Conservation (phyloP, 2,888 invertebrate species). For the Harmothoe impar region DNA sequence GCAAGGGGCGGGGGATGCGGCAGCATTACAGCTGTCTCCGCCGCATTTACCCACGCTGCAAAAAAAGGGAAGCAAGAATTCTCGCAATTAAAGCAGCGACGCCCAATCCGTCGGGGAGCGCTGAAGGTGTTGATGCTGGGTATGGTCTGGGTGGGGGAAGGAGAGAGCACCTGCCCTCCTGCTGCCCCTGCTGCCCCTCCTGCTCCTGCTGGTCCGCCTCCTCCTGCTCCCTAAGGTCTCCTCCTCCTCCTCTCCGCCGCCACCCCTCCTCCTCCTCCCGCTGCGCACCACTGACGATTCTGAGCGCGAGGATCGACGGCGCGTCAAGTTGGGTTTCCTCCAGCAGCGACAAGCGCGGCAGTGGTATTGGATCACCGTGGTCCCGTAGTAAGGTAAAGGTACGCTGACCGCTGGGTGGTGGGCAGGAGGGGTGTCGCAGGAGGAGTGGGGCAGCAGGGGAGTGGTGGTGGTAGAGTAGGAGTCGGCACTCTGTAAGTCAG, state of each 20-base stretch:
- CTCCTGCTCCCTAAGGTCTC: background rate
- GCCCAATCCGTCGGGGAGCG: background rate
- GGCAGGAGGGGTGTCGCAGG: background rate
- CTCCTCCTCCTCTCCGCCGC: background rate
- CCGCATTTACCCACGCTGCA: slow-evolving; percentile 1
- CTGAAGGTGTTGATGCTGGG: background rate
- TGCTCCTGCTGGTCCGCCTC: background rate
- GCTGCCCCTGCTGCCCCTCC: background rate
- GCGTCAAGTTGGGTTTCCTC: background rate
- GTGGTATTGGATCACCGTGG: background rate
- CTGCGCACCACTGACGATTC: background rate
- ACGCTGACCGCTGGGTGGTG: background rate
- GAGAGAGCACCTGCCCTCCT: background rate
- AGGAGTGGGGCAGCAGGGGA: background rate
- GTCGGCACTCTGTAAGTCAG: background rate
- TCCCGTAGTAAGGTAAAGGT: background rate
- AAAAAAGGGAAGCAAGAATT: background rate
- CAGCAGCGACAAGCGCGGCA: background rate
- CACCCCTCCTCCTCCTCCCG: slow-evolving; percentile 3
- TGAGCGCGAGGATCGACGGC: background rate
- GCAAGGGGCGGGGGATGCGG: background rate
- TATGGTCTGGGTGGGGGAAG: background rate
- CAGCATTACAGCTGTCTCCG: slow-evolving; percentile 39
- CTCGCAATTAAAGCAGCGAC: background rate
- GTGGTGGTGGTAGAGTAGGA: background rate